These are phyloP conservation scores for Yponomeuta cagnagella DNA, from an alignment of 2,888 invertebrate genomes.

Conservation along the genomic window DNA sequence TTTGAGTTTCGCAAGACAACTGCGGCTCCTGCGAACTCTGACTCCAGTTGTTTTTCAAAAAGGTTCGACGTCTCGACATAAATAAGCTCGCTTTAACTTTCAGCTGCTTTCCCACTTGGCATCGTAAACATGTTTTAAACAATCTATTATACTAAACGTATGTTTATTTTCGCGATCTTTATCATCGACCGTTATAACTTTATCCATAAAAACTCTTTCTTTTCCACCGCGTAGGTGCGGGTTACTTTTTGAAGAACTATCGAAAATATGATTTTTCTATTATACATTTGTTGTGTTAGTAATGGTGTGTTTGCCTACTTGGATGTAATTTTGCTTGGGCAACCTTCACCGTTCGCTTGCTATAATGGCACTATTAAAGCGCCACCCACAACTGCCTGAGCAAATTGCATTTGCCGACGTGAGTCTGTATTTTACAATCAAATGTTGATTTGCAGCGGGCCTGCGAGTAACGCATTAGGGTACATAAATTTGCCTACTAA, in stretches of 20 bases:
- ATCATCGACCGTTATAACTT: constrained; percentile 8
- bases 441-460: constrained; percentile 66
- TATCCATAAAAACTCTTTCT: constrained; percentile 2
- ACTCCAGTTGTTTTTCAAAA: constrained; percentile 21
- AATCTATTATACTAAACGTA: constrained; percentile 6
- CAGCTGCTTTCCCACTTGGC: constrained; percentile 7
- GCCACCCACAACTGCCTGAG: constrained; percentile 66
- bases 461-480: constrained; percentile 62
- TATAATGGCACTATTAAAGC: constrained; percentile 69
- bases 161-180: constrained; percentile 7
- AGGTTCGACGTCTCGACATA: constrained; percentile 16
- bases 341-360: constrained; percentile 54
- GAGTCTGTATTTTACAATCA: constrained; percentile 67
- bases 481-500: constrained; percentile 64
- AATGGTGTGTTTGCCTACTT: constrained; percentile 42
- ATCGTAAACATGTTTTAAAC: background rate
- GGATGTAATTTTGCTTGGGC: constrained; percentile 60
- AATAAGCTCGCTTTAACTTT: constrained; percentile 15
- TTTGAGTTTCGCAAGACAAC: constrained; percentile 40
- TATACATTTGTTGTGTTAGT: constrained; percentile 35
- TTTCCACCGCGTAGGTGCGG: background rate
- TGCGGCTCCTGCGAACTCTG: constrained; percentile 19
- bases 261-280: constrained; percentile 16
- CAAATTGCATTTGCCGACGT: constrained; percentile 68
- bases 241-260: constrained; percentile 8